These are phyloP conservation scores for Epizoanthus scotinus DNA, from an alignment of 92 coral and sea anemone species.

Conservation along the genomic window DNA sequence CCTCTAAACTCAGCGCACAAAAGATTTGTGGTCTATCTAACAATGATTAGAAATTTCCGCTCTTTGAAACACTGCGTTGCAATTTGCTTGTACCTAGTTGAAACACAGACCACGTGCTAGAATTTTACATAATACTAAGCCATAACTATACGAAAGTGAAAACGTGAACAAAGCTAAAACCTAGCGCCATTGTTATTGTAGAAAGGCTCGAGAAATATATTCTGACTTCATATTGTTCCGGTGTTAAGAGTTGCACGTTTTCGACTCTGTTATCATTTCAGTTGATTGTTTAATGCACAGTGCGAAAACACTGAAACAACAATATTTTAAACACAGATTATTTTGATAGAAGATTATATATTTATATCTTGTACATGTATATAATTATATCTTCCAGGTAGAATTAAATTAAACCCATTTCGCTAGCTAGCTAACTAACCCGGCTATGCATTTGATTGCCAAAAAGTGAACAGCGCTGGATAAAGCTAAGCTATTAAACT, in stretches of 20 bases:
- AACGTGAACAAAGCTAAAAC: neutral
- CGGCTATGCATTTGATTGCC: too few relatives aligned
- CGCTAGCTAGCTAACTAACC: too few relatives aligned
- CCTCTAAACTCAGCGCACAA: neutral
- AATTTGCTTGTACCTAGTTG: neutral
- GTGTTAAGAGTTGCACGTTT: neutral
- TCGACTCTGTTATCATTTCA: neutral
- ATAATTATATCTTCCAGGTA: too few relatives aligned
- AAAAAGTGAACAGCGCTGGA: too few relatives aligned
- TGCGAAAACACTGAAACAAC: neutral
- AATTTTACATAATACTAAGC: neutral
- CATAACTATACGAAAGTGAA: conserved; percentile 3
- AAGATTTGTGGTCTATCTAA: too few relatives aligned
- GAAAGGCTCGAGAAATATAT: neutral
- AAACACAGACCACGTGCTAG: conserved; percentile 6
- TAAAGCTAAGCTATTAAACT: neutral
- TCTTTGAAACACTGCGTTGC: neutral
- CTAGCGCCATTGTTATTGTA: neutral
- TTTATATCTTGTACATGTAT: neutral
- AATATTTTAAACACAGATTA: conserved; percentile 2
- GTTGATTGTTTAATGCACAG: neutral
- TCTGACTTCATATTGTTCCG: neutral
- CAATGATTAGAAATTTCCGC: conserved; percentile 10
- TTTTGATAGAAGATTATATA: neutral
- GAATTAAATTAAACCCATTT: too few relatives aligned